phyloP scores from a whole-genome alignment of 2,888 invertebrate genomes.

The Polietes domitor region DNA sequence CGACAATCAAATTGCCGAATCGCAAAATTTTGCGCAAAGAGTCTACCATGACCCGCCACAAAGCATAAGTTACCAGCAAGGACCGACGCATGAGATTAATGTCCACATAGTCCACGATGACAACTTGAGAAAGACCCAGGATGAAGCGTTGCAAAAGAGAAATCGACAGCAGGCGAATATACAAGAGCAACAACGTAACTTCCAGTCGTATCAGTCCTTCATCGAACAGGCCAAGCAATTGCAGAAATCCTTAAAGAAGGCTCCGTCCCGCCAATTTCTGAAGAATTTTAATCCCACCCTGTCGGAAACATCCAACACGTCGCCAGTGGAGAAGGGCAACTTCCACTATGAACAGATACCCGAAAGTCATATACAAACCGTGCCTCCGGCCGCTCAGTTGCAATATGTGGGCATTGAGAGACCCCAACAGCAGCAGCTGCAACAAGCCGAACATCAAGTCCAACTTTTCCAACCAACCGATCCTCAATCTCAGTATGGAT shows the following conservation, averaged over 20 bases:
- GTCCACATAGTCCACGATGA: conserved; percentile 75
- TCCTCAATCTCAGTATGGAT: no score
- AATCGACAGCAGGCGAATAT: neutral
- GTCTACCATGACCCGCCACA: conserved; percentile 69
- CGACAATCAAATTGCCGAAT: conserved; percentile 80
- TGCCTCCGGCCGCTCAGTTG: conserved; percentile 69
- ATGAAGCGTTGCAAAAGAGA: conserved; percentile 23
- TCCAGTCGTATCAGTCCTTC: conserved; percentile 70
- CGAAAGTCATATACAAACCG: conserved; percentile 56
- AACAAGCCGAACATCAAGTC: conserved; percentile 1
- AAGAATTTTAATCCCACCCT: conserved; percentile 76
- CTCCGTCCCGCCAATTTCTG: conserved; percentile 78
- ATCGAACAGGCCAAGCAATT: conserved; percentile 66
- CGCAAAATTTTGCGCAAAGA: conserved; percentile 74
- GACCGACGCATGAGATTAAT: conserved; percentile 74
- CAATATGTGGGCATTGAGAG: conserved; percentile 63
- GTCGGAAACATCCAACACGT: conserved; percentile 61
- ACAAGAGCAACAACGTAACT: conserved; percentile 45
- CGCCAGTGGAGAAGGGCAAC: conserved; percentile 70
- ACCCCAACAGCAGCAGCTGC: conserved; percentile 33
- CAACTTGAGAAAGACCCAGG: conserved; percentile 55
- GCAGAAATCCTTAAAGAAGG: conserved; percentile 71
- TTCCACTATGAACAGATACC: conserved; percentile 75
- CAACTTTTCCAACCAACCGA: conserved; percentile 34
- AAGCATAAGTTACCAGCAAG: conserved; percentile 53